Evolutionary conservation across 2,888 invertebrate species (phyloP), one percentile per base, ranked within the genome.

Genomic region (Limulus polyphemus): DNA sequence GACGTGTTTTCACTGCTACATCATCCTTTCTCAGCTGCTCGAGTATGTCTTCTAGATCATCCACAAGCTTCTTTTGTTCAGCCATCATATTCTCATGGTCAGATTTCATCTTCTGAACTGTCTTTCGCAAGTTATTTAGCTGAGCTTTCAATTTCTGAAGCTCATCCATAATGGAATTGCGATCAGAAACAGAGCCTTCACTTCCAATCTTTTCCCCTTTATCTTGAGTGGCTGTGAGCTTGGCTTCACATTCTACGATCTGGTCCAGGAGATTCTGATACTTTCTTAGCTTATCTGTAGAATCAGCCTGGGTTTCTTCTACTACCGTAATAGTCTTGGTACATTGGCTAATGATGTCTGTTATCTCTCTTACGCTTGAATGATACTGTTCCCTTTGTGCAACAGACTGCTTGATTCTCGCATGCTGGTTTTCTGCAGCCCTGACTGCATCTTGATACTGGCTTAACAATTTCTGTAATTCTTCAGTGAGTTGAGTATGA

Each of bases 131-230:
- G 62, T 84, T 83, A 60, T 87, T 83, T 14, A 92, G 77, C 69
- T 91, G 88, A 73, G 90, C 89, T 75, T 90, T 92, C 17, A 94
- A 75, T 0, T 87, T 86, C 72, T 92, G 91, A 32, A 94, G 74
- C 70, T 92, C 86, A 73, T 91, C 90, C 2, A 90, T 90, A 10
- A 94, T 86, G 69, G 85, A 85, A 71, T 92, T 92, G 70, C 88
- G 82, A 71, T 93, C 93, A 16, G 87, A 86, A 0, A 88, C 85
- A 3, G 89, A 86, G 54, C 92, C 91, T 77, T 94, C 93, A 0
- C 87, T 86, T 0, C 90, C 90, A 49, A 95, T 93, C 75, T 91
- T 90, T 73, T 90, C 89, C 0, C 93, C 94, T 75, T 93, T 93
- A 73, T 94, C 94, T 13, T 85, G 85, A 0, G 93, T 91, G 9